Percentiles rank a stretch among this genome's conserved stretches.
Evolutionary conservation across 2,888 invertebrate species (phyloP).

Genomic region (Yponomeuta evonymella): DNA sequence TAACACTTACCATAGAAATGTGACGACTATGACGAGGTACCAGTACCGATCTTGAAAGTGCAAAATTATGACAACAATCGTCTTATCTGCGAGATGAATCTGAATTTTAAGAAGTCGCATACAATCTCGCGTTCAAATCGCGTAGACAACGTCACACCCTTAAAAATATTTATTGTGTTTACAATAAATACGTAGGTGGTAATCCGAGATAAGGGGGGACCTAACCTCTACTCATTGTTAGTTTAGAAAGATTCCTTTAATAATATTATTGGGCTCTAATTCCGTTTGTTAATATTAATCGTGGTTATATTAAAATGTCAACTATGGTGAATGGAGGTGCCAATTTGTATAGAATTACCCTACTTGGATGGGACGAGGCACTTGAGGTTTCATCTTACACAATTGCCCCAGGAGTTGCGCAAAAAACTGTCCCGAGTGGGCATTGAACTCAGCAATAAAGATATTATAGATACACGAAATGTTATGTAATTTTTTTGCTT

Average conservation of each 20-base stretch:
- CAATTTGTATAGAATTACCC: constrained; percentile 67
- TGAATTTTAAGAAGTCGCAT: background rate
- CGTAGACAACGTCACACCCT: constrained; percentile 46
- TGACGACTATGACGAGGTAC: constrained; percentile 10
- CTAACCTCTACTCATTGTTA: constrained; percentile 24
- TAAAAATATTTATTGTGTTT: constrained; percentile 75
- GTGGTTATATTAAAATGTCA: constrained; percentile 72
- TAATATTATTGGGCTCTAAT: constrained; percentile 77
- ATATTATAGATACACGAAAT: background rate
- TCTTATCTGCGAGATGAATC: constrained; percentile 8
- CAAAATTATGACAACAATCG: constrained; percentile 12
- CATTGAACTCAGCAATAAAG: background rate
- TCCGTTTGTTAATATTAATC: constrained; percentile 72
- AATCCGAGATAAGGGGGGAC: constrained; percentile 49
- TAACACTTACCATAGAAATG: background rate
- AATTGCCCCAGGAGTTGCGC: constrained; percentile 35
- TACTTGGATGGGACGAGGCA: constrained; percentile 45
- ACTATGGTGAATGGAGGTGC: constrained; percentile 58
- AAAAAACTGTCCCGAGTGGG: constrained; percentile 33
- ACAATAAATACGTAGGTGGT: constrained; percentile 72
- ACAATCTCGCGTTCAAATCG: constrained; percentile 45
- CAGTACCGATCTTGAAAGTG: background rate
- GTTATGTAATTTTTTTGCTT: no score
- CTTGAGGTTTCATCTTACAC: constrained; percentile 53
- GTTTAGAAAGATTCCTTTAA: constrained; percentile 45